Base-by-base conservation (phyloP, 2,888 invertebrate species). In the Endomychus coccineus region DNA sequence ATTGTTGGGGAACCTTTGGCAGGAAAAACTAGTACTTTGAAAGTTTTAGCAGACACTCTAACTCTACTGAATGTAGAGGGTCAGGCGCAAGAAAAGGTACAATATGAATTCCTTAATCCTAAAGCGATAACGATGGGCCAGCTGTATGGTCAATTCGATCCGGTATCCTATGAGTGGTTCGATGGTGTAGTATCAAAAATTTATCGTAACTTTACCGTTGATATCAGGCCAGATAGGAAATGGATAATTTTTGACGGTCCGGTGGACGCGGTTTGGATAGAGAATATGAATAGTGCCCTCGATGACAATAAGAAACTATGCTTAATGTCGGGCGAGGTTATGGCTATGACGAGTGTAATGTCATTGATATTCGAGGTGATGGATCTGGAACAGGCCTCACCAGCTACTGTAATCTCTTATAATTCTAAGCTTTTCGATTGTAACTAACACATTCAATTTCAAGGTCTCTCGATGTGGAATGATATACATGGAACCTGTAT, bases 181-280 rank as follows among this genome's bases (percentile, higher is more conserved):
- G 90, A 90, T 62, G 90, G 90, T 4, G 80, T 94, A 16, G 80
- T 86, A 21, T 83, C 89, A 0, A 80, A 77, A 2, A 80, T 29
- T 12, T 36, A 36, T 15, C 29, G 92, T 54, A 71, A 75, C 55
- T 82, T 80, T 67, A 83, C 85, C 5, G 75, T 75, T 31, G 82
- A 85, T 13, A 78, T 82, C 19, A 77, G 78, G 0, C 73, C 78
- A 1, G 79, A 84, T 49, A 73, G 81, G 42, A 92, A 92, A 67
- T 94, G 92, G 92, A 77, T 95, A 25, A 80, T 95, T 33, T 92
- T 95, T 62, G 89, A 90, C 62, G 90, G 90, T 1, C 89, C 89
- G 0, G 86, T 90, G 2, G 89, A 90, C 63, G 84, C 88, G 2
- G 80, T 84, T 3, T 90, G 90, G 90, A 86, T 89, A 48, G 89